Base-by-base conservation (phyloP, 2,888 invertebrate genomes). In the Tinea trinotella region DNA sequence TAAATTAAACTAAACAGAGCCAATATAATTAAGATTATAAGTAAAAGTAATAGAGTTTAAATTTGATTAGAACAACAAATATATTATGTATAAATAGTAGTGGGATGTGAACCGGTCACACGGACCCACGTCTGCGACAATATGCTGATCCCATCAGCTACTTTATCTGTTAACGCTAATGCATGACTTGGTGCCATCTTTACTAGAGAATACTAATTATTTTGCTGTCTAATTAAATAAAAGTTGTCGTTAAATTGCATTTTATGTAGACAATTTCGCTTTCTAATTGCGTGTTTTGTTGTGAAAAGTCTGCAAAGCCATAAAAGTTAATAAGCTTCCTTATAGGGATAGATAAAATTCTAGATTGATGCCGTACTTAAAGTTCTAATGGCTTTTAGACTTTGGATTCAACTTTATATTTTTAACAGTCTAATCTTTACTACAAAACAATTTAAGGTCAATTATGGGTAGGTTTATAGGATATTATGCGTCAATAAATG, bases 111-210 rank as follows among this genome's bases (percentile, higher is more conserved):
- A 50, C 50, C 50, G 50, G 50, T 50, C 50, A 12, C 50, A 50
- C 50, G 50, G 50, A 50, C 50, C 50, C 19, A 50, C 24, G 50
- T 22, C 24, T 22, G 50, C 50, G 50, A 50, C 50, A 50, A 50
- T 50, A 50, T 50, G 50, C 50, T 50, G 50, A 50, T 50, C 24
- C 15, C 50, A 50, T 50, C 50, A 24, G 24, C 24, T 18, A 7
- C 24, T 50, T 50, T 50, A 50, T 50, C 50, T 50, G 17, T 48
- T 20, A 50, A 12, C 50, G 24, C 24, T 22, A 50, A 50, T 24
- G 22, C 50, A 24, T 19, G 46, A 46, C 46, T 46, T 10, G 24
- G 50, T 50, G 50, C 22, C 50, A 50, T 50, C 50, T 50, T 50
- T 50, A 50, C 50, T 22, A 50, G 22, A n/a, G 20, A 50, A 50